A percentile compares a stretch with the other conserved stretches of the same genome.
phyloP scores from a whole-genome alignment of 2,113 vertebrate species.

The Chelonoidis abingdonii region DNA sequence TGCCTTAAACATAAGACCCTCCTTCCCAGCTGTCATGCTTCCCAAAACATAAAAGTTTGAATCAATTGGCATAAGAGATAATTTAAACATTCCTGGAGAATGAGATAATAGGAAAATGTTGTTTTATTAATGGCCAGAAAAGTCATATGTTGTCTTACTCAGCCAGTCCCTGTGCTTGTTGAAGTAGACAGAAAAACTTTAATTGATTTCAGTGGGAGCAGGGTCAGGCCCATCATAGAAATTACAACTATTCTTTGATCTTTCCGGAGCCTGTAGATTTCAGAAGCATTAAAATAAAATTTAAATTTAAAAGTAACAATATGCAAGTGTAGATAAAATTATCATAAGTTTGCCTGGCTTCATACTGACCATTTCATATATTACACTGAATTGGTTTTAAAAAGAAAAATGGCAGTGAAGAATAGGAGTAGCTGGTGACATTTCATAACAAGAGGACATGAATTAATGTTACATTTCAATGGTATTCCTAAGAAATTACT shows the following conservation, averaged over 20 bases:
- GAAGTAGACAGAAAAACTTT: constrained; percentile 37
- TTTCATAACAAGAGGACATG: constrained; percentile 37
- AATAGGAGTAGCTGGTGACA: constrained; percentile 35
- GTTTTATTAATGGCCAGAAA: constrained; percentile 47
- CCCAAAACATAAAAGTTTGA: constrained; percentile 65
- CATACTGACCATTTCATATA: neutral
- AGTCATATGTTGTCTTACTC: neutral
- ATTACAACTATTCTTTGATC: constrained; percentile 42
- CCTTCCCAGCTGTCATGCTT: constrained; percentile 27
- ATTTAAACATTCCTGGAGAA: constrained; percentile 60
- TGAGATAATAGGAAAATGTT: constrained; percentile 64
- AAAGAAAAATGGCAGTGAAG: constrained; percentile 39
- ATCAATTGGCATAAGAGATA: constrained; percentile 38
- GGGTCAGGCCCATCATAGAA: neutral
- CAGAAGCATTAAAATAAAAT: neutral
- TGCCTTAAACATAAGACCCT: constrained; percentile 45
- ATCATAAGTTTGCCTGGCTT: neutral
- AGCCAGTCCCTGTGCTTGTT: constrained; percentile 26
- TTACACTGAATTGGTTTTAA: neutral
- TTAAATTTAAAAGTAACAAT: neutral
- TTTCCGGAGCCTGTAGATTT: neutral
- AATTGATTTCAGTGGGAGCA: constrained; percentile 65
- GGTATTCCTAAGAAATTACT: constrained; percentile 19
- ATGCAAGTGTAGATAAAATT: constrained; percentile 29
- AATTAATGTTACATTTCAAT: constrained; percentile 41